Base-by-base conservation (phyloP, 2,888 invertebrate genomes). In the Dione vanillae region DNA sequence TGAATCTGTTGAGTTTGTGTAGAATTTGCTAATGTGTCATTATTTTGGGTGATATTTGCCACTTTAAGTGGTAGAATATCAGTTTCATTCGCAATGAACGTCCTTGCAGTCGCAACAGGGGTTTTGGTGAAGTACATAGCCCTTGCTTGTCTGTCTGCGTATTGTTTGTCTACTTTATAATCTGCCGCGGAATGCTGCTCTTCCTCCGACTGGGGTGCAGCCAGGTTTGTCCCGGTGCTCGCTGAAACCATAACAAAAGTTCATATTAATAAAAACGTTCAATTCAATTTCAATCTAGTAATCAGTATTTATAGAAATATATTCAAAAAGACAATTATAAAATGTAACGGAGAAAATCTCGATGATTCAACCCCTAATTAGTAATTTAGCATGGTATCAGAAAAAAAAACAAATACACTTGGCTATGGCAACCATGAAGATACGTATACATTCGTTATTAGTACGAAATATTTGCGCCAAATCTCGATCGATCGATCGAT, bases 101-200 rank as follows among this genome's bases (percentile, higher is more conserved):
- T 70, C 66, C 72, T 76, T 10, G 81, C 82, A 43, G 87, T 82
- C 14, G 81, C 71, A 64, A 78, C 78, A 16, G 82, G 75, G 1
- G 86, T 84, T 76, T 93, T 93, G 0, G 86, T 82, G 81, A 85
- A 89, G 84, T 93, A 92, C 88, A 91, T 85, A 71, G 92, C 92
- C 70, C 89, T 82, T 67, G 85, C 79, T 70, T 90, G 88, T 41
- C 91, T 81, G 5, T 89, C 90, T 0, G 84, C 76, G 69, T 79
- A 83, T 37, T 79, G 79, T n/a, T 76, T 79, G 66, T 80, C 85
- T 5, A 80, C 76, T 61, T 83, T 83, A 2, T 79, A 67, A 59
- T 88, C 86, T n/a, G 87, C 80, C 52, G 82, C 82, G 37, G 85
- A 78, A 74, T 84, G 85, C 64, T 84, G 84, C 8, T 11, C 45